Percentiles rank a stretch among this genome's conserved stretches.
phyloP scores from a whole-genome alignment of 2,888 invertebrate species.

The Meloe dianella region DNA sequence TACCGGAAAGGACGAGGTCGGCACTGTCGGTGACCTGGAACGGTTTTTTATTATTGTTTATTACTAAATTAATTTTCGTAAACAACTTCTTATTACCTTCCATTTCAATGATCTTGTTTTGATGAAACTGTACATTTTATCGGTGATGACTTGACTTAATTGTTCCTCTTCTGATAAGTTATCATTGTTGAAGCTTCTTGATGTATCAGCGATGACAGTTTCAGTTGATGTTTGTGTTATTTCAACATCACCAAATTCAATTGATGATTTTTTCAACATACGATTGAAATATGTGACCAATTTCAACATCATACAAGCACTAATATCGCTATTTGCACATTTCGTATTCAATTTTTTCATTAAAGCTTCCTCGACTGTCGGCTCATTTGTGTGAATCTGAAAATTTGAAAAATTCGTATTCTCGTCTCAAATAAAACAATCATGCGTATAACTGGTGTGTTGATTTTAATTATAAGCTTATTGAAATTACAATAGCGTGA shows the following conservation, averaged over 20 bases:
- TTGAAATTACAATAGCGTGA: too few species aligned
- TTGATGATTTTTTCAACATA: constrained; percentile 78
- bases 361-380: constrained; percentile 71
- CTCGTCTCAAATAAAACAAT: too few species aligned
- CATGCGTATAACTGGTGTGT: neutral
- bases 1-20: constrained; percentile 76
- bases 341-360: constrained; percentile 77
- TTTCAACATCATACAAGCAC: constrained; percentile 83
- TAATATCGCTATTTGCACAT: constrained; percentile 78
- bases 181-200: constrained; percentile 54
- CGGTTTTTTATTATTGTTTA: neutral
- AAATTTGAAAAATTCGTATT: neutral
- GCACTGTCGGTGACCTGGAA: constrained; percentile 72
- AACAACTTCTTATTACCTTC: constrained; percentile 58
- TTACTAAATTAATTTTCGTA: neutral
- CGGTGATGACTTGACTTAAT: constrained; percentile 69
- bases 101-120: constrained; percentile 79
- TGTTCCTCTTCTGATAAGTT: constrained; percentile 64
- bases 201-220: constrained; percentile 60
- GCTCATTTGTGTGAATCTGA: constrained; percentile 59
- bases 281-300: constrained; percentile 82
- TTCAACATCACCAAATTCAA: constrained; percentile 78
- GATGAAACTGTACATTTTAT: constrained; percentile 78
- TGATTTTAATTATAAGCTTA: neutral
- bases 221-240: constrained; percentile 68